Evolutionary conservation across 2,888 invertebrate species (phyloP).

Genomic region (Drymonia ruficornis): DNA sequence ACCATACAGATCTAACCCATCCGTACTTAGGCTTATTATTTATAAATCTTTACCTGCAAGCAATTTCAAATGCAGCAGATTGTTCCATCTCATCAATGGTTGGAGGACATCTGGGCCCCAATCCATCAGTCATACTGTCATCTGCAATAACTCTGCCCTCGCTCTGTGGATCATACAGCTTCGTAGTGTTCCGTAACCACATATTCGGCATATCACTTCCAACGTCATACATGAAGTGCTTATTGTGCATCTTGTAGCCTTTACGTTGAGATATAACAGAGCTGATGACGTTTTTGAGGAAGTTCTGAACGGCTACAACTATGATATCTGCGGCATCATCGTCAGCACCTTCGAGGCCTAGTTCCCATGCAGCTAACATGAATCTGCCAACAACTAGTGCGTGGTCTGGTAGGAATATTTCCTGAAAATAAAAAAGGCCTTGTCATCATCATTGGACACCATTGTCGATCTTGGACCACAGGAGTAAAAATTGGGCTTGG

Average conservation of each 20-base stretch:
- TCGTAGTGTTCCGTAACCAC: constrained; percentile 90
- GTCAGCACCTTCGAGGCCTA: constrained; percentile 93
- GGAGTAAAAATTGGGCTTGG: not conserved
- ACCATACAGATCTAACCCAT: too few species aligned
- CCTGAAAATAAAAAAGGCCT: constrained; percentile 72
- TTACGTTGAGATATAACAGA: constrained; percentile 92
- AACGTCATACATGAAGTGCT: constrained; percentile 91
- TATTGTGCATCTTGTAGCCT: constrained; percentile 90
- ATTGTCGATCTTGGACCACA: too few species aligned
- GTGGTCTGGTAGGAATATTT: constrained; percentile 93
- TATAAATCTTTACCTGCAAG: constrained; percentile 79
- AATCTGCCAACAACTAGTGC: constrained; percentile 93
- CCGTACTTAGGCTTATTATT: too few species aligned
- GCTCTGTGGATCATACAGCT: constrained; percentile 86
- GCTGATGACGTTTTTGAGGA: constrained; percentile 92
- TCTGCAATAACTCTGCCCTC: constrained; percentile 85
- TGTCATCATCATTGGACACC: too few species aligned
- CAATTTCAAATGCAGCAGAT: constrained; percentile 89
- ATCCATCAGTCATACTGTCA: constrained; percentile 83
- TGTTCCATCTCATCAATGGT: constrained; percentile 91
- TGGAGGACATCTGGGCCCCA: constrained; percentile 88
- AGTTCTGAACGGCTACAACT: constrained; percentile 90
- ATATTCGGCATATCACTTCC: constrained; percentile 92
- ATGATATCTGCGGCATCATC: constrained; percentile 93
- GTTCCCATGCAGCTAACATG: constrained; percentile 95